These are phyloP conservation scores for Silurus meridionalis DNA, from an alignment of 2,113 vertebrate species.

Conservation along the genomic window DNA sequence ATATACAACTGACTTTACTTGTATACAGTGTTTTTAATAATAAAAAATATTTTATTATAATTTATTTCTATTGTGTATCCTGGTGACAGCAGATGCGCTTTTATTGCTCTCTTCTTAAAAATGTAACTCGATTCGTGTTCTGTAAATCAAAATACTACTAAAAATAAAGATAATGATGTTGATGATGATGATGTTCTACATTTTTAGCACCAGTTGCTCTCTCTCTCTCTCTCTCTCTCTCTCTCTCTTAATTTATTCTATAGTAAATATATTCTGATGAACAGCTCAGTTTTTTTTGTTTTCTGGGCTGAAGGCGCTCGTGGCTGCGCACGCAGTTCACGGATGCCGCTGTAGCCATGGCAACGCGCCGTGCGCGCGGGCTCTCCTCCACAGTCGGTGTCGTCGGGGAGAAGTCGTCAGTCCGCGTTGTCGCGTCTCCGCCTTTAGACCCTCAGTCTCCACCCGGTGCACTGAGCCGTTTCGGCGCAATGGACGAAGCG, in stretches of 20 bases:
- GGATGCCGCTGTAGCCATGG: constrained; percentile 41
- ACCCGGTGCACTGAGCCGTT: constrained; percentile 3
- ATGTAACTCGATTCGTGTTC: not conserved
- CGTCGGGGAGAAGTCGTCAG: constrained; percentile 28
- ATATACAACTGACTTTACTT: not conserved
- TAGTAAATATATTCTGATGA: not conserved
- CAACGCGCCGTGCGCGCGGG: constrained; percentile 36
- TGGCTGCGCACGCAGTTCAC: constrained; percentile 19
- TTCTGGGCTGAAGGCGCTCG: not conserved
- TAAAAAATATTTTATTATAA: not conserved
- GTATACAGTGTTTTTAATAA: not conserved
- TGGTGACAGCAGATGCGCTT: not conserved
- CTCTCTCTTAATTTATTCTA: too few relatives aligned
- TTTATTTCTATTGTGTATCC: not conserved
- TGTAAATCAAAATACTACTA: not conserved
- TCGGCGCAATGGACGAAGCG: constrained; percentile 64
- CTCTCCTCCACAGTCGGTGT: constrained; percentile 20
- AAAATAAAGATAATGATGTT: not conserved
- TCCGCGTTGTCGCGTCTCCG: constrained; percentile 48
- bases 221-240: not conserved
- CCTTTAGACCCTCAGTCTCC: constrained; percentile 48
- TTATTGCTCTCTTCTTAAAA: not conserved
- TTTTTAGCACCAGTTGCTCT: not conserved
- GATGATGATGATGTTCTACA: not conserved
- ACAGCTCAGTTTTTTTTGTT: not conserved